Evolutionary conservation across 1,140 invertebrate genomes (phyloP).

Genomic region (Formica selysi): DNA sequence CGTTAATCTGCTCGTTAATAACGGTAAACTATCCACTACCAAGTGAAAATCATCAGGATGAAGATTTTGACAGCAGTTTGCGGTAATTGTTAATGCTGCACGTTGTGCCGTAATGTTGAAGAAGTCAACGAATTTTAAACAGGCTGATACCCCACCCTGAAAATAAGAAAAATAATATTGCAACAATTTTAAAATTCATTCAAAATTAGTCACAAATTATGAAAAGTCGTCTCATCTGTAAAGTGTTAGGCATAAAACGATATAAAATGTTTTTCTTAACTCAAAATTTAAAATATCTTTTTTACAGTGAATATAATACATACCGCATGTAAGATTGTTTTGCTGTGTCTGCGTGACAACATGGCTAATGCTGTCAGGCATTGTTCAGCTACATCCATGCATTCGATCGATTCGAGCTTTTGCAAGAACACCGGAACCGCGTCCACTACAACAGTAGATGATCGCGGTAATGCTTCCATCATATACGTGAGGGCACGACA

Average conservation of each 20-base stretch:
- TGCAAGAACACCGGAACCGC: slow-evolving; percentile 98
- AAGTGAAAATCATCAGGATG: slow-evolving; percentile 97
- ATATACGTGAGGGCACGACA: slow-evolving; percentile 99
- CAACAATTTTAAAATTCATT: background rate
- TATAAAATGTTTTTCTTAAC: background rate
- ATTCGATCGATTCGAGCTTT: slow-evolving; percentile 98
- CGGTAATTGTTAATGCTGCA: slow-evolving; percentile 97
- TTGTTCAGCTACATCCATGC: slow-evolving; percentile 99
- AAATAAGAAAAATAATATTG: slow-evolving; percentile 72
- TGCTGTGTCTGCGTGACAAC: slow-evolving; percentile 98
- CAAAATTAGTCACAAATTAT: background rate
- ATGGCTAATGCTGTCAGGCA: slow-evolving; percentile 98
- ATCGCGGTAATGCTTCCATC: slow-evolving; percentile 99
- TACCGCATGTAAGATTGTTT: slow-evolving; percentile 97
- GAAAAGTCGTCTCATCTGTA: background rate
- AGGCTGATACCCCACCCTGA: slow-evolving; percentile 96
- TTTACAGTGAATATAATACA: slow-evolving; percentile 74
- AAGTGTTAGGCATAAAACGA: background rate
- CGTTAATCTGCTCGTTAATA: slow-evolving; percentile 94
- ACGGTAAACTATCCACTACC: slow-evolving; percentile 94
- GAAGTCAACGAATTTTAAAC: slow-evolving; percentile 98
- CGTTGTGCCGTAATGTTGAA: slow-evolving; percentile 98
- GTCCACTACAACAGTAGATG: slow-evolving; percentile 98
- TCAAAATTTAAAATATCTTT: background rate
- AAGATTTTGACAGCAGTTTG: slow-evolving; percentile 98